phyloP scores from a whole-genome alignment of 1,140 invertebrate genomes.

The Drosophila arawakana region DNA sequence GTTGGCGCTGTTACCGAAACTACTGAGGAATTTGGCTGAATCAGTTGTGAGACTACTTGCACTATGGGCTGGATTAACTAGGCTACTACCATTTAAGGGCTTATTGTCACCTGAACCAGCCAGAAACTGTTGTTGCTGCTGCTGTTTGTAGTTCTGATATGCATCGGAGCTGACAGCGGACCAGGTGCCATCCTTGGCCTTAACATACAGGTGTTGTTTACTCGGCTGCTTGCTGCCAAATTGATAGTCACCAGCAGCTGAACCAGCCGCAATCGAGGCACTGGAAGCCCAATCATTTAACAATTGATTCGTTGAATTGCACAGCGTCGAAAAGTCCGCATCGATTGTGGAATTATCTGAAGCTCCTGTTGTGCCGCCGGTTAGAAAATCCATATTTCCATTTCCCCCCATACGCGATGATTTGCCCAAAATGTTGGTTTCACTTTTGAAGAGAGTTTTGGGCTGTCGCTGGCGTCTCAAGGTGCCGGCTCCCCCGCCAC shows the following conservation, averaged over 20 bases:
- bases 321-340: slow-evolving; percentile 66
- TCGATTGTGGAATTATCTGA: slow-evolving; percentile 42
- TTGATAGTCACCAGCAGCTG: slow-evolving; percentile 74
- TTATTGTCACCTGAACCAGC: slow-evolving; percentile 70
- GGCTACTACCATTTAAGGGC: slow-evolving; percentile 46
- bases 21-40: slow-evolving; percentile 77
- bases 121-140: slow-evolving; percentile 66
- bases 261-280: slow-evolving; percentile 71
- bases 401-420: slow-evolving; percentile 27
- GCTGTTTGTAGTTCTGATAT: slow-evolving; percentile 76
- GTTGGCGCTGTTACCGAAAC: slow-evolving; percentile 74
- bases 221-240: slow-evolving; percentile 80
- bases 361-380: slow-evolving; percentile 50
- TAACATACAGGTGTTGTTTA: slow-evolving; percentile 82
- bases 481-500: slow-evolving; percentile 74
- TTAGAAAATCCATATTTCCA: slow-evolving; percentile 63
- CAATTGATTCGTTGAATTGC: slow-evolving; percentile 82
- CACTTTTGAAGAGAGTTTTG: slow-evolving; percentile 80
- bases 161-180: slow-evolving; percentile 81
- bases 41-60: slow-evolving; percentile 67
- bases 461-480: slow-evolving; percentile 79
- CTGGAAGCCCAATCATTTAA: slow-evolving; percentile 82
- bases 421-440: slow-evolving; percentile 80
- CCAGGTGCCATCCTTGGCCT: slow-evolving; percentile 83
- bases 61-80: slow-evolving; percentile 58